Percentiles rank a stretch among this genome's conserved stretches.
Conservation (phyloP, 2,797 vertebrate species). For the Amazona finschi region DNA sequence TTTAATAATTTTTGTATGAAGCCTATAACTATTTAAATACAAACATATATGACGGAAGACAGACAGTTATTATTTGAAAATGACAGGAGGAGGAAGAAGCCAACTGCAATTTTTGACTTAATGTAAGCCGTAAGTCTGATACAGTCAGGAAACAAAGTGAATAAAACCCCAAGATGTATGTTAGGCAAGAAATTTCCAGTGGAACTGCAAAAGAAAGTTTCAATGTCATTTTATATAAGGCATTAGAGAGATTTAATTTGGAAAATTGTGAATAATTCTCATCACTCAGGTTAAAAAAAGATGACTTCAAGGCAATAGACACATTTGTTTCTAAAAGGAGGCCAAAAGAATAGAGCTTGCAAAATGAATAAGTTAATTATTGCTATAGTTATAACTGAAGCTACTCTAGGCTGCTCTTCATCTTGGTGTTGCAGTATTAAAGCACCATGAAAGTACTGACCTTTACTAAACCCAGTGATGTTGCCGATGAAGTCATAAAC, state of each 20-base stretch:
- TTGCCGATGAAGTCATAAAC: not conserved
- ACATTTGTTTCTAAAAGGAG: not conserved
- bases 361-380: not conserved
- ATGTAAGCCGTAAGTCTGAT: not conserved
- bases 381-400: not conserved
- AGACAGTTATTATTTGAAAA: not conserved
- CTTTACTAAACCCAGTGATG: not conserved
- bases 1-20: not conserved
- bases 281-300: not conserved
- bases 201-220: not conserved
- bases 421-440: not conserved
- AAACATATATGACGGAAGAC: not conserved
- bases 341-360: not conserved
- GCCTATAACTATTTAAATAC: not conserved
- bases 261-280: not conserved
- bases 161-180: not conserved
- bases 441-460: not conserved
- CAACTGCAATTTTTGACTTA: not conserved
- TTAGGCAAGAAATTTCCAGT: not conserved
- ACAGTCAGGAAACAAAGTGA: not conserved
- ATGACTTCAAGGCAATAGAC: not conserved
- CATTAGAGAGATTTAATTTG: not conserved
- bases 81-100: not conserved
- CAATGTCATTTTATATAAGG: not conserved
- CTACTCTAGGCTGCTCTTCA: not conserved